Evolutionary conservation across 30 jellyfish, hydroid and myxozoan species (phyloP), one percentile per base, ranked within the genome.

Genomic region (Nemopilema nomurai): DNA sequence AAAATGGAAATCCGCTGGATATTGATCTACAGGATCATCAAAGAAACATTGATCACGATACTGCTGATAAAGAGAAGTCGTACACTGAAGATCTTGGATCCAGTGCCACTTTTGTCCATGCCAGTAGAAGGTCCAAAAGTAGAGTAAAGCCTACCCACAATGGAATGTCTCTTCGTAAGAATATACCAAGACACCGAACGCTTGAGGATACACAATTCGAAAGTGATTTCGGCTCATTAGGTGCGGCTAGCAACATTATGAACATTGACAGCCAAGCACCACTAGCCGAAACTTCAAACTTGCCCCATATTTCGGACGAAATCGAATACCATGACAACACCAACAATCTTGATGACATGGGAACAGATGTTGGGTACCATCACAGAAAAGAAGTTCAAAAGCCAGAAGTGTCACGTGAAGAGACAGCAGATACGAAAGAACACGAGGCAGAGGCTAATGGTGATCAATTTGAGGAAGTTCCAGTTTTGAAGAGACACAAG

Each of bases 181-280:
- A 24, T 4, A n/a, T 18, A 62, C 49, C 27, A 28, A 69, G 29
- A 13, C 70, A 69, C 29, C 57, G 57, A 26, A 82, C 72, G 8
- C 51, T 52, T 49, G 71, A 83, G 7, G 81, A 62, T 20, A 8
- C 74, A 32, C 64, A 51, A n/a, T 28, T 73, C n/a, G 27, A 49
- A n/a, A 83, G 86, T 71, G 92, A 83, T 57, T 29, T 83, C 50
- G 92, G 92, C 21, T 71, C 86, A 9, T 26, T 83, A 49, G 92
- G 92, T 9, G 92, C 92, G 33, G 80, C 92, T 9, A 62, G 86
- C n/a, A 76, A 62, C 62, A 9, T 83, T 19, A 74, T 70, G 51
- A 52, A 27, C 20, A 52, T 83, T 7, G 68, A 83, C 53, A 72
- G 86, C 28, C 28, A 75, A 8, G 4, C 67, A 19, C 74, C 73